phyloP scores from a whole-genome alignment of 2,113 vertebrate species.

The Capricornis sumatraensis region DNA sequence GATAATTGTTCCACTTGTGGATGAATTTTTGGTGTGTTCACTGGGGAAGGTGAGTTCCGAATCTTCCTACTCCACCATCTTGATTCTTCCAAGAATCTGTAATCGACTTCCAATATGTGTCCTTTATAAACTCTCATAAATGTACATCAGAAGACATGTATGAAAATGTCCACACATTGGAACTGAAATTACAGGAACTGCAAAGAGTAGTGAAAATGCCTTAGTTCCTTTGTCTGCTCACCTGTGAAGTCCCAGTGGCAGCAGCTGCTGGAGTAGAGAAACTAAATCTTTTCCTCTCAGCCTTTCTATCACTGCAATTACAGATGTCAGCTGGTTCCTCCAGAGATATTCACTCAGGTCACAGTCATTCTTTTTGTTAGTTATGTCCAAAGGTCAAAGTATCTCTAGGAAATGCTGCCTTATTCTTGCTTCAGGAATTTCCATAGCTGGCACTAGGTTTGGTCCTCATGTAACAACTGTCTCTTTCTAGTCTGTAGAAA shows the following conservation, averaged over 20 bases:
- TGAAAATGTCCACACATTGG: not conserved
- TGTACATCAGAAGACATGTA: not conserved
- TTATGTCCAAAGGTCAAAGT: not conserved
- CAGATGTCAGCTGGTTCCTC: not conserved
- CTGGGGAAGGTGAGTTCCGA: not conserved
- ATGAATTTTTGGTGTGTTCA: not conserved
- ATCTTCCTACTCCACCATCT: not conserved
- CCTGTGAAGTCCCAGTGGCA: not conserved
- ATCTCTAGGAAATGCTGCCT: not conserved
- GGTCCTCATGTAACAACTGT: not conserved
- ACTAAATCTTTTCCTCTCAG: no score
- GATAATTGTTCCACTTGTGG: not conserved
- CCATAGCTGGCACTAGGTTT: not conserved
- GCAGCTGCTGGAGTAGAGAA: fast-evolving
- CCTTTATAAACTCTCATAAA: not conserved
- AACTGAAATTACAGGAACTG: not conserved
- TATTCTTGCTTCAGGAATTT: not conserved
- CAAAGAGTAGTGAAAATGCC: not conserved
- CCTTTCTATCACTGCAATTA: not conserved
- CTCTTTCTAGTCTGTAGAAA: not conserved
- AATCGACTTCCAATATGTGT: not conserved
- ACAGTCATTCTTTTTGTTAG: not conserved
- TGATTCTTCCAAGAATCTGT: not conserved
- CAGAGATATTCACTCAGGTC: not conserved
- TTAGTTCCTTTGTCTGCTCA: not conserved